These are phyloP conservation scores for Eulemur macaco DNA, from an alignment of 2,113 vertebrate genomes.

Conservation along the genomic window DNA sequence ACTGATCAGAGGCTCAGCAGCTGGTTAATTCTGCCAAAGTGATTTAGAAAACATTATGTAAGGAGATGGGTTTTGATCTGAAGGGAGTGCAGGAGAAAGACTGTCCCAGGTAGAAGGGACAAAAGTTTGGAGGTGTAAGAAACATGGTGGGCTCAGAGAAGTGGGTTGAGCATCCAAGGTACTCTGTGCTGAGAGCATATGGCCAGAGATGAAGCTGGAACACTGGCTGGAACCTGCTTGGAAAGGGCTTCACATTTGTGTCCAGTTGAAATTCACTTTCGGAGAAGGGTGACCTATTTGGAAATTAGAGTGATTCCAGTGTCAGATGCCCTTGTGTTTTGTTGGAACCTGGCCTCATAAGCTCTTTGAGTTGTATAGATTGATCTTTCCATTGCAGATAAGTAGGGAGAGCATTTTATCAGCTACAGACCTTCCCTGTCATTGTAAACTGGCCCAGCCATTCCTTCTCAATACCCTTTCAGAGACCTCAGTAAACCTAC, in stretches of 20 bases:
- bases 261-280: background rate
- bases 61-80: slow-evolving; percentile 25
- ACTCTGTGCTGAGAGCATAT: background rate
- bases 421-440: background rate
- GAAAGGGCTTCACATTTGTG: background rate
- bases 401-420: background rate
- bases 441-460: background rate
- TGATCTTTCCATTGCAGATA: background rate
- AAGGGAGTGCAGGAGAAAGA: background rate
- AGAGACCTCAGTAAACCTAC: slow-evolving; percentile 4
- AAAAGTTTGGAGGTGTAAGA: background rate
- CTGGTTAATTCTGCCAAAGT: slow-evolving; percentile 41
- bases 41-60: background rate
- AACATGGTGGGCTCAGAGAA: background rate
- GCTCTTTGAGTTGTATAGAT: background rate
- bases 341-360: background rate
- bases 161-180: background rate
- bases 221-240: background rate
- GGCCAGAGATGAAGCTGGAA: background rate
- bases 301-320: background rate
- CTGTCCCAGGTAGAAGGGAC: background rate
- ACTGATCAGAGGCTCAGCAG: background rate
- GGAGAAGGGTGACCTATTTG: background rate
- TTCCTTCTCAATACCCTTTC: slow-evolving; percentile 30
- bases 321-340: background rate